Conservation (phyloP, 2,797 vertebrate genomes). For the Siniperca obscura region DNA sequence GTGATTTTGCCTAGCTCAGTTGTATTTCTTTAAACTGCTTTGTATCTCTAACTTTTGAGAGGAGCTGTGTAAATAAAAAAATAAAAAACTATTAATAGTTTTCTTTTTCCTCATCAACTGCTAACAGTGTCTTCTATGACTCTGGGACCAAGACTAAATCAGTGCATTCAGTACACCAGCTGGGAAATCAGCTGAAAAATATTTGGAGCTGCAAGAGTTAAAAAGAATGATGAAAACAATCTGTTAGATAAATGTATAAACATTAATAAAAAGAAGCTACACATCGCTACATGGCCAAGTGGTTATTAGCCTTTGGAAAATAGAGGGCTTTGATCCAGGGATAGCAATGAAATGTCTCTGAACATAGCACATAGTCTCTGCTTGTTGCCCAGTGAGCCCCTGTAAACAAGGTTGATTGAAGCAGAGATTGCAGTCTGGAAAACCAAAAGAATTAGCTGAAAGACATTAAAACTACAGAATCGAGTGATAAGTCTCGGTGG, state of each 20-base stretch:
- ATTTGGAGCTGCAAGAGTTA: neutral
- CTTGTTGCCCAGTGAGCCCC: conserved; percentile 13
- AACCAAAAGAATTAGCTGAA: too few species aligned
- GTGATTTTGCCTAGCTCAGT: neutral
- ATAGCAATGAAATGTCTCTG: conserved; percentile 25
- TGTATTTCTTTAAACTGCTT: conserved; percentile 7
- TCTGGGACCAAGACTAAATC: neutral
- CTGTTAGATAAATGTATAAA: conserved; percentile 40
- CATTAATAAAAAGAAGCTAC: conserved; percentile 28
- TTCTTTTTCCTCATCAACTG: conserved; percentile 13
- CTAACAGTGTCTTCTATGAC: neutral
- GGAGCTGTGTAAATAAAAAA: neutral
- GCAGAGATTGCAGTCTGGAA: too few species aligned
- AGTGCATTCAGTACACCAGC: neutral
- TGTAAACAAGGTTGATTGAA: too few species aligned
- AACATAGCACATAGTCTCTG: neutral
- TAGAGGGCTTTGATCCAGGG: conserved; percentile 44
- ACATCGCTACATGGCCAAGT: conserved; percentile 28
- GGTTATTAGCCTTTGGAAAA: conserved; percentile 60
- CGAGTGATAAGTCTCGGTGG: too few species aligned
- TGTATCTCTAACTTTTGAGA: neutral
- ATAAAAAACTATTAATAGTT: neutral
- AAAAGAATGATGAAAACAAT: conserved; percentile 19
- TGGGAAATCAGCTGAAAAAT: neutral
- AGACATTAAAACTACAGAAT: too few species aligned